These are phyloP conservation scores for Trematocara variabile DNA, from an alignment of 2,113 vertebrate genomes.

Conservation along the genomic window DNA sequence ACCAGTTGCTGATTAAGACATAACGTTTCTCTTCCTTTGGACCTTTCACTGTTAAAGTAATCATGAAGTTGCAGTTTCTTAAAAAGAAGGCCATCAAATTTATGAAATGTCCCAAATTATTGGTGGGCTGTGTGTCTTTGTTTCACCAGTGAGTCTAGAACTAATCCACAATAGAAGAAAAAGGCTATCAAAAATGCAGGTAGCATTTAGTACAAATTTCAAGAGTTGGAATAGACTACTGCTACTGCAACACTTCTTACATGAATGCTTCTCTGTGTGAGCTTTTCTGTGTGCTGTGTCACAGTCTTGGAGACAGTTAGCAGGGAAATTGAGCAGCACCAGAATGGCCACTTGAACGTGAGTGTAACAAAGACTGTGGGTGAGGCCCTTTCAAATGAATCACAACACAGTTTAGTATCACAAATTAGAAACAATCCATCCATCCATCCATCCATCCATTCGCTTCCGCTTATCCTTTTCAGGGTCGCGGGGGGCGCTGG, in stretches of 20 bases:
- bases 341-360: background rate
- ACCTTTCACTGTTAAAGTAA: background rate
- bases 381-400: background rate
- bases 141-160: background rate
- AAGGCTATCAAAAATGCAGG: background rate
- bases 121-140: background rate
- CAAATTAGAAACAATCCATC: background rate
- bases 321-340: background rate
- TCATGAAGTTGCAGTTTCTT: background rate
- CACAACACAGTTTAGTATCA: background rate
- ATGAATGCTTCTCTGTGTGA: background rate
- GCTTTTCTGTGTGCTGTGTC: background rate
- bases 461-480: too few relatives aligned
- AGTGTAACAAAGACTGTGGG: background rate
- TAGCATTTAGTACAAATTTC: background rate
- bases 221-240: background rate
- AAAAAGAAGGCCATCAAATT: background rate
- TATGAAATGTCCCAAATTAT: background rate
- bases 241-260: background rate
- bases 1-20: background rate
- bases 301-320: background rate
- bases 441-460: too few relatives aligned
- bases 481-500: too few relatives aligned
- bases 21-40: background rate
- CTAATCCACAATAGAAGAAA: background rate